A percentile compares a stretch with the other conserved stretches of the same genome.
Conservation (phyloP, 2,113 vertebrate genomes). For the Otus sunia region DNA sequence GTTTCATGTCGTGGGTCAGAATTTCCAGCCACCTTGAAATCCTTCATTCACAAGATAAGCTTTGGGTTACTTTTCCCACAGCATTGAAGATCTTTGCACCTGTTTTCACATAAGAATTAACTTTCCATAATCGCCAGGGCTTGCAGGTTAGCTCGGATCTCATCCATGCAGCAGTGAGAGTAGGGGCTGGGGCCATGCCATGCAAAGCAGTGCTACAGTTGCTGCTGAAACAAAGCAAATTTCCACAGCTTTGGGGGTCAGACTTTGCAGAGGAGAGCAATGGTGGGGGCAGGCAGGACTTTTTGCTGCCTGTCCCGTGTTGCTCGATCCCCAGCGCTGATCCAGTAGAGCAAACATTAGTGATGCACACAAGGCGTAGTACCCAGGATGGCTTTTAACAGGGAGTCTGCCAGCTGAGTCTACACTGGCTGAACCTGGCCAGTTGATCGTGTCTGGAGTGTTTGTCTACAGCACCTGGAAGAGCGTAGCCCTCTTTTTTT, state of each 20-base stretch:
- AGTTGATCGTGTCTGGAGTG: background rate
- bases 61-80: background rate
- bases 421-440: background rate
- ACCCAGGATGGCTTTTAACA: background rate
- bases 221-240: background rate
- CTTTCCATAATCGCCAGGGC: background rate
- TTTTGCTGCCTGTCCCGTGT: background rate
- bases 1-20: background rate
- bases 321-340: fast-evolving
- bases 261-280: background rate
- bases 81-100: background rate
- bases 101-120: background rate
- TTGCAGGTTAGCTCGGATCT: background rate
- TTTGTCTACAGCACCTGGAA: background rate
- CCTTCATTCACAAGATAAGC: background rate
- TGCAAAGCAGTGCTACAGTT: background rate
- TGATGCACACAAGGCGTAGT: fast-evolving
- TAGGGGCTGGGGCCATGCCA: background rate
- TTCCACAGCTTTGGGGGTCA: background rate
- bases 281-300: background rate
- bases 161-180: background rate
- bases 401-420: background rate
- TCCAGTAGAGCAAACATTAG: too few relatives aligned
- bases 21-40: background rate
- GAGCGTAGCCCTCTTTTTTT: background rate